Conservation (phyloP, 1,140 invertebrate genomes). For the Scylla paramamosain region DNA sequence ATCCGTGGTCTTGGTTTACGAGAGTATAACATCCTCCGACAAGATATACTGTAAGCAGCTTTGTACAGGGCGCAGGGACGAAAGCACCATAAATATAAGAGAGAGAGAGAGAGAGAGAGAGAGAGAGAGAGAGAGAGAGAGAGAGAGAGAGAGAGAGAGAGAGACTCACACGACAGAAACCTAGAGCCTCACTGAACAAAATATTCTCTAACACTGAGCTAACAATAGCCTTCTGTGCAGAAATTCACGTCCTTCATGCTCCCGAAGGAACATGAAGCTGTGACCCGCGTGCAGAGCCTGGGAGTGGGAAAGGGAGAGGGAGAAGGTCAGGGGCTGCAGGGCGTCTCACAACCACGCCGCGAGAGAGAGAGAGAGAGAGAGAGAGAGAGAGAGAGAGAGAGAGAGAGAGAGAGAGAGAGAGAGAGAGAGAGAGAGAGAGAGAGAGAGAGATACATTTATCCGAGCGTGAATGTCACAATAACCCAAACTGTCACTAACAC, state of each 20-base stretch:
- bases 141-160: slow-evolving; percentile 17
- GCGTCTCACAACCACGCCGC: no score
- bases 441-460: no score
- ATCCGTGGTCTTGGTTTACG: not conserved
- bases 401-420: not conserved
- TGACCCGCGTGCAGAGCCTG: no score
- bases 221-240: no score
- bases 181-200: no score
- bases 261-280: no score
- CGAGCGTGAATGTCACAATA: not conserved
- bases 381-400: not conserved
- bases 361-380: not conserved
- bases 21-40: not conserved
- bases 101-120: slow-evolving; percentile 4
- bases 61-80: not conserved
- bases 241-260: no score
- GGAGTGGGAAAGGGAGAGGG: not conserved
- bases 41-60: not conserved
- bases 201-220: no score
- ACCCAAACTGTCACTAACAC: not conserved
- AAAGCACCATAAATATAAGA: slow-evolving; percentile 7
- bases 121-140: not conserved
- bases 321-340: no score
- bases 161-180: not conserved
- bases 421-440: not conserved